phyloP scores from a whole-genome alignment of 2,888 invertebrate genomes.

The Hoplodrina ambigua region DNA sequence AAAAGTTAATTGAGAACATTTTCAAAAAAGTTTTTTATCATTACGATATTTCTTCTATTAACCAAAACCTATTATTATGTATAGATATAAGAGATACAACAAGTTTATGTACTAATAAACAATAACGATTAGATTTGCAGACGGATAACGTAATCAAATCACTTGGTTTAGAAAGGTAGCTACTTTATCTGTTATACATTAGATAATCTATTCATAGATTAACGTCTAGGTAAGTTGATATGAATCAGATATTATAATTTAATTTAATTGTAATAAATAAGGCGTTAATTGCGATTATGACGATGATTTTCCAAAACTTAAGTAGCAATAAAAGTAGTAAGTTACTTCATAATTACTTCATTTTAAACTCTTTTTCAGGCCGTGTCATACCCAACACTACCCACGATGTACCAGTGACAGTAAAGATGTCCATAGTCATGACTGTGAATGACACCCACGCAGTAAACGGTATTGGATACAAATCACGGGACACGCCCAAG shows the following conservation, averaged over 20 bases:
- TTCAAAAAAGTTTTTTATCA: too few species aligned
- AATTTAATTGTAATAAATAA: too few species aligned
- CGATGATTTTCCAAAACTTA: too few species aligned
- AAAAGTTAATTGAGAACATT: too few species aligned
- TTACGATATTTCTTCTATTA: background rate
- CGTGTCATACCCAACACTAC: too few species aligned
- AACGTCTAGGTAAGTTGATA: conserved; percentile 8
- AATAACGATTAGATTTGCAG: conserved; percentile 37
- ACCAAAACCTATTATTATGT: background rate
- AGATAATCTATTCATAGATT: conserved; percentile 23
- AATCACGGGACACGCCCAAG: background rate
- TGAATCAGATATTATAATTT: background rate
- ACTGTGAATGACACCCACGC: conserved; percentile 37
- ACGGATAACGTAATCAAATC: conserved; percentile 32
- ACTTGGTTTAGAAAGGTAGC: conserved; percentile 19
- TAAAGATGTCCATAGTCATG: background rate
- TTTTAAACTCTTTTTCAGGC: too few species aligned
- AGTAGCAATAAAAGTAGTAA: too few species aligned
- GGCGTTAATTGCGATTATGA: too few species aligned
- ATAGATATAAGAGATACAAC: conserved; percentile 2
- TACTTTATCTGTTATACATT: conserved; percentile 5
- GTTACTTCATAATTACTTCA: too few species aligned
- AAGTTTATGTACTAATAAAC: conserved; percentile 20
- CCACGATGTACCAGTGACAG: too few species aligned
- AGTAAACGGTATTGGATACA: conserved; percentile 25